Conservation (phyloP, 2,888 invertebrate species). For the Ornithoptera alexandrae region DNA sequence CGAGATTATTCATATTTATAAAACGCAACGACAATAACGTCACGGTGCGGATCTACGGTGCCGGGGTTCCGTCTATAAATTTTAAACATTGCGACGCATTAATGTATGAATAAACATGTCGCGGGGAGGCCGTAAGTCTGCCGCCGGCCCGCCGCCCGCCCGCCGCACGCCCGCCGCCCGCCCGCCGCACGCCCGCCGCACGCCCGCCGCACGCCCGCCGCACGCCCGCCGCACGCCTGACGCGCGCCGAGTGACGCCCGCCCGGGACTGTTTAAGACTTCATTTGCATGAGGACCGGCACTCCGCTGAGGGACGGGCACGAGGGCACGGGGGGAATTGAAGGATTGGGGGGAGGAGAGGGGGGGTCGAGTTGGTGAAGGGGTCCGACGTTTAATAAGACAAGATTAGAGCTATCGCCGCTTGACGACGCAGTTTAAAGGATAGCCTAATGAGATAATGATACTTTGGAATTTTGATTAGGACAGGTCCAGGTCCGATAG, state of each 20-base stretch:
- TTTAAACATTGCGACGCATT: slow-evolving; percentile 68
- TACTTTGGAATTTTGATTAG: slow-evolving; percentile 26
- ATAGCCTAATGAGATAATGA: slow-evolving; percentile 28
- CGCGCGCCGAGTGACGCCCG: slow-evolving; percentile 46
- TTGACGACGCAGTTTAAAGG: slow-evolving; percentile 26
- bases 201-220: slow-evolving; percentile 43
- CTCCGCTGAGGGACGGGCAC: slow-evolving; percentile 8
- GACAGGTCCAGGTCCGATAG: slow-evolving; percentile 10
- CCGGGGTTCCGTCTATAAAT: slow-evolving; percentile 54
- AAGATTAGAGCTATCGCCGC: slow-evolving; percentile 26
- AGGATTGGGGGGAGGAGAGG: not conserved
- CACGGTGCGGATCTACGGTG: slow-evolving; percentile 31
- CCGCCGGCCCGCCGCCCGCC: slow-evolving; percentile 36
- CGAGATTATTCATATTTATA: slow-evolving; percentile 43
- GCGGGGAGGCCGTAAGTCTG: slow-evolving; percentile 44
- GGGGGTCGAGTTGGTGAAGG: not conserved
- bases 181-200: slow-evolving; percentile 33
- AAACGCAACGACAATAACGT: slow-evolving; percentile 41
- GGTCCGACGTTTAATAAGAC: slow-evolving; percentile 21
- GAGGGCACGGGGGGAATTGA: not conserved
- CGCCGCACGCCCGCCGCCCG: slow-evolving; percentile 33
- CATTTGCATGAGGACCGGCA: slow-evolving; percentile 46
- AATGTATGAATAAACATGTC: slow-evolving; percentile 75
- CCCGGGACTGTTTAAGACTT: slow-evolving; percentile 45
- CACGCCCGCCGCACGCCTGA: slow-evolving; percentile 38